Evolutionary conservation across 2,113 vertebrate genomes (phyloP).

Genomic region (Balaenoptera acutorostrata): DNA sequence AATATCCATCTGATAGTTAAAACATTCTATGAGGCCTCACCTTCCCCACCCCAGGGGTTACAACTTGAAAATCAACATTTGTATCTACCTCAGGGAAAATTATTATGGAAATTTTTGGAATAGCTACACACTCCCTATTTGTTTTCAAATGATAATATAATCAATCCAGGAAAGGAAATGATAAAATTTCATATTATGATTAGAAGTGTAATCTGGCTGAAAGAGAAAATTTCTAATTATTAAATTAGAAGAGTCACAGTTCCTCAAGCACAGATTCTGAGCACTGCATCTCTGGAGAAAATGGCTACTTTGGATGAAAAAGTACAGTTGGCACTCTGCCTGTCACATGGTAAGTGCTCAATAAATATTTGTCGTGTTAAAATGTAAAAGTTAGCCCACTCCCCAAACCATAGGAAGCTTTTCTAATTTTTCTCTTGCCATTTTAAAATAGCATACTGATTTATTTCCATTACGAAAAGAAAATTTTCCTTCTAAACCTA

Average conservation of each 20-base stretch:
- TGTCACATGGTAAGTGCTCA: neutral
- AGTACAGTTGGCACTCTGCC: rapidly evolving
- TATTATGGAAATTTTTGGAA: slow-evolving; percentile 51
- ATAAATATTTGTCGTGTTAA: neutral
- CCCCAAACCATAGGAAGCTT: neutral
- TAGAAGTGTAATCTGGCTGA: neutral
- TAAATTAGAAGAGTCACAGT: neutral
- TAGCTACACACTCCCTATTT: neutral
- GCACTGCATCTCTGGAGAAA: neutral
- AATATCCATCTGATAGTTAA: slow-evolving; percentile 61
- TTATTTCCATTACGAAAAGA: slow-evolving; percentile 11
- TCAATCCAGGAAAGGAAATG: slow-evolving; percentile 32
- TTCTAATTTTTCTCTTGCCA: neutral
- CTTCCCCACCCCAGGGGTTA: slow-evolving; percentile 46
- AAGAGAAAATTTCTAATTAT: neutral
- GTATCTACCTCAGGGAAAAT: slow-evolving; percentile 19
- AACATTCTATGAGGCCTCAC: slow-evolving; percentile 36
- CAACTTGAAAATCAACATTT: slow-evolving; percentile 60
- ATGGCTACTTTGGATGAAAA: neutral
- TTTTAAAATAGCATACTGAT: slow-evolving; percentile 27
- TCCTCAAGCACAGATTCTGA: neutral
- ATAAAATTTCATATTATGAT: slow-evolving; percentile 17
- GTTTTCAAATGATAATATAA: neutral
- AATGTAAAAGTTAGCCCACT: neutral
- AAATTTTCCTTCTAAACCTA: neutral